These are phyloP conservation scores for Synergus itoensis DNA, from an alignment of 2,888 invertebrate genomes.

Conservation along the genomic window DNA sequence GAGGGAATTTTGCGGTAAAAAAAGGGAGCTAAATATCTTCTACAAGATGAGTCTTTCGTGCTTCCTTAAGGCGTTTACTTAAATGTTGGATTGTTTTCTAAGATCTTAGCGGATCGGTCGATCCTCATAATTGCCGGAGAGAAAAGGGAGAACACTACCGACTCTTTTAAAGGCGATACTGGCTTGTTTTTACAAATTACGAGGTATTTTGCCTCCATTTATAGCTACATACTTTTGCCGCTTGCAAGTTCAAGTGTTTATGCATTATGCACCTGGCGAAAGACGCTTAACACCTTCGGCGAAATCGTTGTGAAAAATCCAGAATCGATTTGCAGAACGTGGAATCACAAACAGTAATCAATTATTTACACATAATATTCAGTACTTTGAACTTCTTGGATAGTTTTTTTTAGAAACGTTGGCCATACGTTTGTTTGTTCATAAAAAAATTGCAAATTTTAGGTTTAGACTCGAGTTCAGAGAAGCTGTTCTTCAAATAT, in stretches of 20 bases:
- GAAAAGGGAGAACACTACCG: background rate
- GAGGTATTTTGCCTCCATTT: slow-evolving; percentile 1
- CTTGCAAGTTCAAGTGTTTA: background rate
- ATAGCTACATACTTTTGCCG: background rate
- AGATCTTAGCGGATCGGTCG: slow-evolving; percentile 35
- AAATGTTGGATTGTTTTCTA: slow-evolving; percentile 42
- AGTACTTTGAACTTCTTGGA: background rate
- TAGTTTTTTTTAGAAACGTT: background rate
- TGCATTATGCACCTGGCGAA: background rate
- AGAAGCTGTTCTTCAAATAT: background rate
- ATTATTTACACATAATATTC: background rate
- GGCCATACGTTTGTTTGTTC: background rate
- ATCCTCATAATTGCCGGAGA: slow-evolving; percentile 28
- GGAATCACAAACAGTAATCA: background rate
- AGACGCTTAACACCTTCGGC: background rate
- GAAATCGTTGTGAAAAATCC: background rate
- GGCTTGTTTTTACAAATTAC: slow-evolving; percentile 11
- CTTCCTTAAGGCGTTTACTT: slow-evolving; percentile 48
- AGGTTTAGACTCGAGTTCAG: background rate
- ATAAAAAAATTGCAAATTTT: slow-evolving; percentile 13
- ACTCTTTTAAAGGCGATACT: background rate
- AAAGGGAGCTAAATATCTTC: slow-evolving; percentile 26
- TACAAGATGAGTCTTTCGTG: slow-evolving; percentile 43
- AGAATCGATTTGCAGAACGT: background rate
- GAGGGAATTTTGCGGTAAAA: background rate